Base-by-base conservation (phyloP, 2,113 vertebrate species). In the Martes martes region DNA sequence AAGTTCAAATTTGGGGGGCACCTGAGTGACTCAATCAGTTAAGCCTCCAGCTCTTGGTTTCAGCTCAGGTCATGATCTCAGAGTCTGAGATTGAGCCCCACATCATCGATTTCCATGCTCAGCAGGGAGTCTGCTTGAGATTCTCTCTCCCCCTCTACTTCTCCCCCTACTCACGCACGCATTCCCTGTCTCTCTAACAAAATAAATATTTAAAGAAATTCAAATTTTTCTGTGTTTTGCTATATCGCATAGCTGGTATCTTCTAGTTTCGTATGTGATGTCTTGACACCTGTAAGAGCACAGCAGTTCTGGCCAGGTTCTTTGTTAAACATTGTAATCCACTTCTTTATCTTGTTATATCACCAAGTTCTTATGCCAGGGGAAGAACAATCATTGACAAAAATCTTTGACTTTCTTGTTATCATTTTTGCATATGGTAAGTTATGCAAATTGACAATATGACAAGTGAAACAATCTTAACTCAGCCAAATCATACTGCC, bases 311-410 rank as follows among this genome's bases (percentile, higher is more conserved):
- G 74, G 39, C 16, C 23, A 83, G 4, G 28, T 63, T 88, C 59
- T 74, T 76, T 92, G 18, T 83, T 73, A 83, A 95, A 76, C 42
- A 8, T 61, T 78, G 31, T 42, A 93, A 71, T 31, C 65, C 39
- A 33, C 24, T 92, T 74, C 15, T 93, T 80, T 94, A 6, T 86
- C 63, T 87, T 90, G 92, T 85, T 82, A 18, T 84, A 80, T 57
- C 55, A 67, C 61, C 18, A 79, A 67, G 74, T 94, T 88, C 57
- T 52, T 74, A 14, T 74, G 42, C 52, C 19, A 78, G 50, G 28
- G 84, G 23, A 94, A 89, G 45, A 10, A 50, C 42, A 92, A 83
- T 55, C 18, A 39, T 57, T 50, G 52, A 92, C 7, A 85, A 71
- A 52, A 92, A 61, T 50, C 78, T 89, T 65, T 83, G 55, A 47